Conservation (phyloP, 2,113 vertebrate species). For the Myiopsitta monachus region DNA sequence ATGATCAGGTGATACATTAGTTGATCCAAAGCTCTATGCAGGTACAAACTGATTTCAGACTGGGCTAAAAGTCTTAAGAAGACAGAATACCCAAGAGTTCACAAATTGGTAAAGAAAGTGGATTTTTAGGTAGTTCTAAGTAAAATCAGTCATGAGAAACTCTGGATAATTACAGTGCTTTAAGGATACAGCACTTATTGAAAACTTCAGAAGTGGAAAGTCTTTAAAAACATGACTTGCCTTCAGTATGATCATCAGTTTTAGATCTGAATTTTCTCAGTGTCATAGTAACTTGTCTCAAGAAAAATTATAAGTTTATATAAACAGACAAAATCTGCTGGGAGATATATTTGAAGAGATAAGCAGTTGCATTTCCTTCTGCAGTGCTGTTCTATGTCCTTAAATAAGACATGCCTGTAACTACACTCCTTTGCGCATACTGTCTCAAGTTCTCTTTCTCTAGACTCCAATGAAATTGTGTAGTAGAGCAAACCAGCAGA, state of each 20-base stretch:
- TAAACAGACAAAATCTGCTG: neutral
- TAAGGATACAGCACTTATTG: neutral
- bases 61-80: neutral
- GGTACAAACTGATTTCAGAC: neutral
- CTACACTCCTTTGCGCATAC: neutral
- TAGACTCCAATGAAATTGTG: neutral
- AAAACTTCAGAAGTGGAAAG: neutral
- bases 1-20: neutral
- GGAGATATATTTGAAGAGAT: neutral
- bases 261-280: neutral
- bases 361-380: neutral
- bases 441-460: neutral
- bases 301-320: neutral
- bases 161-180: neutral
- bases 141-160: neutral
- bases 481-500: neutral
- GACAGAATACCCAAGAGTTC: neutral
- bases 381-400: neutral
- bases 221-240: neutral
- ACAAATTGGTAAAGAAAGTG: neutral
- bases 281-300: neutral
- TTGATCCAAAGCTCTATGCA: neutral
- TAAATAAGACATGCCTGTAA: neutral
- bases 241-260: neutral
- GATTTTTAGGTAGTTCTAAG: neutral